These are phyloP conservation scores for Terrapene triunguis DNA, from an alignment of 2,113 vertebrate species.

Conservation along the genomic window DNA sequence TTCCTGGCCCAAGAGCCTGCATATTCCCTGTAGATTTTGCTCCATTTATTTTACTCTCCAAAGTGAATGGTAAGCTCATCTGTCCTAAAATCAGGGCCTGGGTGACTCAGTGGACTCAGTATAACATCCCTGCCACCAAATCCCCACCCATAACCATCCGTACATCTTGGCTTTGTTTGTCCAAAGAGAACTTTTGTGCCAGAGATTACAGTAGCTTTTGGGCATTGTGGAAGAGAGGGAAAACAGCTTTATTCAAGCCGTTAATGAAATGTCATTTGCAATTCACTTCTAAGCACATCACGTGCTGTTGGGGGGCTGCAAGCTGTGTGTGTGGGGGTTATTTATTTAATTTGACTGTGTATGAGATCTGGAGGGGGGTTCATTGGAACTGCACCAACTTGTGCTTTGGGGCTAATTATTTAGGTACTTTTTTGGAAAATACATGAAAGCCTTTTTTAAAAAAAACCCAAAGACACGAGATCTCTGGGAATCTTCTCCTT, in stretches of 20 bases:
- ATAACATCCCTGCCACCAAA: not conserved
- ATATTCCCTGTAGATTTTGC: not conserved
- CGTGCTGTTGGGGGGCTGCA: not conserved
- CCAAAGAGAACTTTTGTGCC: not conserved
- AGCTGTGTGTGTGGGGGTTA: fast-evolving
- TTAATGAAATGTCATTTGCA: constrained; percentile 81
- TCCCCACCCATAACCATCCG: not conserved
- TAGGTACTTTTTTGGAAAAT: not conserved
- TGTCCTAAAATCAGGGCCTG: not conserved
- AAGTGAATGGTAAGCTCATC: not conserved
- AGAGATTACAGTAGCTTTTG: constrained; percentile 22
- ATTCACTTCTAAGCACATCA: constrained; percentile 61
- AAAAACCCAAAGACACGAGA: not conserved
- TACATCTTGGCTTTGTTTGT: not conserved
- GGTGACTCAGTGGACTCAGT: not conserved
- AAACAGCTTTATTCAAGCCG: constrained; percentile 77
- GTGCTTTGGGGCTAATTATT: not conserved
- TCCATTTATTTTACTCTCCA: not conserved
- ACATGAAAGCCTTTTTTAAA: not conserved
- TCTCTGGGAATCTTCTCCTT: fast-evolving
- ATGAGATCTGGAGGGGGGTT: not conserved
- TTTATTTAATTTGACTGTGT: not conserved
- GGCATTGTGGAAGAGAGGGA: constrained; percentile 50
- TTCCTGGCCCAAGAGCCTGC: not conserved
- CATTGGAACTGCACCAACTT: not conserved